Evolutionary conservation across 2,113 vertebrate genomes (phyloP).

Genomic region (Micromys minutus): DNA sequence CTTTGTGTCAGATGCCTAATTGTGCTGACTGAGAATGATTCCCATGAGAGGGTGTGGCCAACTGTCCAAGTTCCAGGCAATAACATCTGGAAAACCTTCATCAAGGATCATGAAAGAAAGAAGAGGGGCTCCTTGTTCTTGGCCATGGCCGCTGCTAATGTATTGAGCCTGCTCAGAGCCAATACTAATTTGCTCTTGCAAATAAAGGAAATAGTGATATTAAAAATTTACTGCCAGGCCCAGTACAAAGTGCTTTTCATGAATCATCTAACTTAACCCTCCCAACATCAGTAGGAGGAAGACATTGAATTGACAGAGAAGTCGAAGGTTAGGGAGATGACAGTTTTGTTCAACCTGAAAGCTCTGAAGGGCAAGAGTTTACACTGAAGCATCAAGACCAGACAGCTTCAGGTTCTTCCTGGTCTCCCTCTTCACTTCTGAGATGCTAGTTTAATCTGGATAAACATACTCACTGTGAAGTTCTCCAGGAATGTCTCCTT

Average conservation of each 20-base stretch:
- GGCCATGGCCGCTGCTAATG: background rate
- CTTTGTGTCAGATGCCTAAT: background rate
- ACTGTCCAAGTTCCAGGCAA: constrained; percentile 5
- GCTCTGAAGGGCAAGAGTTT: background rate
- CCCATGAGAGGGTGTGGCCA: background rate
- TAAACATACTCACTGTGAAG: background rate
- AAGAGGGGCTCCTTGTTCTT: constrained; percentile 8
- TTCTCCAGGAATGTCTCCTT: background rate
- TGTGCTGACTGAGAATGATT: background rate
- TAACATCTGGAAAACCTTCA: background rate
- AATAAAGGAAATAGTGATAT: background rate
- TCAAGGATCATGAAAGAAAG: constrained; percentile 1
- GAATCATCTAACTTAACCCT: background rate
- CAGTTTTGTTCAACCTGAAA: background rate
- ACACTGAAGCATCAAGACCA: background rate
- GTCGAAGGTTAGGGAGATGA: background rate
- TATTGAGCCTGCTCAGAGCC: background rate
- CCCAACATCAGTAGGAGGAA: background rate
- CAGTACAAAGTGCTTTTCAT: background rate
- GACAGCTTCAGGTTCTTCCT: background rate
- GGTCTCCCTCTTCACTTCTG: background rate
- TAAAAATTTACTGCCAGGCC: constrained; percentile 1
- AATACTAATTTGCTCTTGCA: background rate
- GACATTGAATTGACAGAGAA: background rate
- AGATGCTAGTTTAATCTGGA: background rate